Conservation (phyloP, 2,888 invertebrate species). For the Ligdia adustata region DNA sequence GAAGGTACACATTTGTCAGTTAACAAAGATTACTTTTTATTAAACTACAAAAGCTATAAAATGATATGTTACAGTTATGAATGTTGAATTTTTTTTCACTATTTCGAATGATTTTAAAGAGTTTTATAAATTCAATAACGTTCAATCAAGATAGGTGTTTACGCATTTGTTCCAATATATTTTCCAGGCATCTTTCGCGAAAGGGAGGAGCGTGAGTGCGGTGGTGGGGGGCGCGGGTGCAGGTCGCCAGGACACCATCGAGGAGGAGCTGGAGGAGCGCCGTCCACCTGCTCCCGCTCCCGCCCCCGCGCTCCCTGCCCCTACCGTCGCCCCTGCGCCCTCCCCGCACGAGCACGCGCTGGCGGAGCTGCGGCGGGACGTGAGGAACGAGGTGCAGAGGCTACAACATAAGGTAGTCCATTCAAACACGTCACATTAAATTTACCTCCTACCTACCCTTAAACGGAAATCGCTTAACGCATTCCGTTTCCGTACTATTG, state of each 20-base stretch:
- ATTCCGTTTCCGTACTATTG: too few species aligned
- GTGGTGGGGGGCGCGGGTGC: constrained; percentile 70
- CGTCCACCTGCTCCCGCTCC: constrained; percentile 42
- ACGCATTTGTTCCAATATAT: too few species aligned
- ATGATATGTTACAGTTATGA: too few species aligned
- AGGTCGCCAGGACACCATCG: constrained; percentile 90
- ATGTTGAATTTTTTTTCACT: too few species aligned
- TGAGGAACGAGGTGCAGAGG: constrained; percentile 70
- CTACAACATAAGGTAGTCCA: constrained; percentile 67
- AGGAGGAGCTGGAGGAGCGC: constrained; percentile 86
- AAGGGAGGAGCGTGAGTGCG: constrained; percentile 64
- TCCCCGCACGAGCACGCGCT: constrained; percentile 81
- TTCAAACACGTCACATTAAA: background rate
- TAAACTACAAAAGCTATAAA: too few species aligned
- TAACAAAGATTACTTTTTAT: too few species aligned
- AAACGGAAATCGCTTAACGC: too few species aligned
- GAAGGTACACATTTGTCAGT: constrained; percentile 48
- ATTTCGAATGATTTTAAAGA: too few species aligned
- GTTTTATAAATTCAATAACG: too few species aligned
- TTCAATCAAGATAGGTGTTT: too few species aligned
- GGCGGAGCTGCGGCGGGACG: constrained; percentile 74
- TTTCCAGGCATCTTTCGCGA: constrained; percentile 63
- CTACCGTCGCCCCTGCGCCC: constrained; percentile 49
- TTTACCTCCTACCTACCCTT: background rate
- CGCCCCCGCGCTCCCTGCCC: constrained; percentile 14